Evolutionary conservation across 2,888 invertebrate species (phyloP), one percentile per base, ranked within the genome.

Genomic region (Syrphus vitripennis): DNA sequence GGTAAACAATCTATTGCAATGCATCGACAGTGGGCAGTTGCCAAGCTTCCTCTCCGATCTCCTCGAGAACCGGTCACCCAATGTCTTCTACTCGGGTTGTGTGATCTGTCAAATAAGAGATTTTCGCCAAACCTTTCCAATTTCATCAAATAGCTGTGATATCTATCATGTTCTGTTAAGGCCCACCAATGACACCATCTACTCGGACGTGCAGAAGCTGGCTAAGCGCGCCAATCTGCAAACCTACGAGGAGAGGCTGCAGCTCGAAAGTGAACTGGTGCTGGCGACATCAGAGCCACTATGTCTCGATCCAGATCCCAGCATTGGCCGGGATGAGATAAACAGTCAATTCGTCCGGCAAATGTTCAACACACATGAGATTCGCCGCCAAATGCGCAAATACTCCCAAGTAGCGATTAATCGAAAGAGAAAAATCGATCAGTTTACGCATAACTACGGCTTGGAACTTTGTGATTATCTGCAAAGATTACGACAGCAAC

Each of bases 41-140:
- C 98, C 98, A 65, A 96, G 97, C 83, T 95, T 96, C 90, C 94
- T 98, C 78, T 94, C 97, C 86, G 97, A 98, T 92, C 93, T 98
- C 88, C 93, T 98, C 83, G 97, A 97, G 91, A 94, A 95, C 9
- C 96, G 96, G 90, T 95, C 97, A 91, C 96, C 97, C 69, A 96
- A 96, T 92, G 94, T 98, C 83, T 97, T 97, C 93, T 97, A 98
- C 92, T 97, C 96, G 89, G 98, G 98, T 87, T 97, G 98, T 93
- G 96, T 98, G 87, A 96, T 98, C 91, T 97, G 96, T 89, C 97
- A 98, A 94, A 95, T 98, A 89, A 94, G 97, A 90, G 98, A 98
- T 93, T 97, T 96, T 92, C 94, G 98, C 90, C 96, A 96, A 93
- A 95, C 95, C 88, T 96, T 95, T 93, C 95, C 96, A 89, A 94